phyloP scores from a whole-genome alignment of 2,888 invertebrate species.

The Sturmia bella region DNA sequence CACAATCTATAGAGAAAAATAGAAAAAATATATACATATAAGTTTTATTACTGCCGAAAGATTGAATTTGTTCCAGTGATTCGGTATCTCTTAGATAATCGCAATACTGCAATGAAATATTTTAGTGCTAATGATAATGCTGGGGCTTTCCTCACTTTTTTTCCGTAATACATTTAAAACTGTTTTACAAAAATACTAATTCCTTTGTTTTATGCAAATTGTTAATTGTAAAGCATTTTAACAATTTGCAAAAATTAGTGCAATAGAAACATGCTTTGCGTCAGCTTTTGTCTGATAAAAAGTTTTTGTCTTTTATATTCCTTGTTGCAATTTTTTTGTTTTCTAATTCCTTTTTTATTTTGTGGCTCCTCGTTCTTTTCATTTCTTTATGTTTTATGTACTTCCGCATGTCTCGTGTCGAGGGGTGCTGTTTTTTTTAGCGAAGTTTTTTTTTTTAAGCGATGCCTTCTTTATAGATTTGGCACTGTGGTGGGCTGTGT shows the following conservation, averaged over 20 bases:
- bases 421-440: constrained; percentile 10
- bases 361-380: constrained; percentile 24
- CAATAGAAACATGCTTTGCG: constrained; percentile 57
- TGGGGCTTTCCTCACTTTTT: background rate
- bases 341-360: constrained; percentile 38
- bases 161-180: background rate
- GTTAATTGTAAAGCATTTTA: background rate
- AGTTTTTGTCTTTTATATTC: constrained; percentile 27
- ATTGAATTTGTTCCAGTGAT: too few relatives aligned
- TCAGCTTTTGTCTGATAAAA: constrained; percentile 62
- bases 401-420: constrained; percentile 52
- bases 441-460: background rate
- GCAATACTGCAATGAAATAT: constrained; percentile 31
- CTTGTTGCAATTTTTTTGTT: constrained; percentile 23
- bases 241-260: constrained; percentile 12
- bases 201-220: constrained; percentile 44
- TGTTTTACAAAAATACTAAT: constrained; percentile 8
- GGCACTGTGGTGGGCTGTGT: background rate
- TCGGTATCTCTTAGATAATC: constrained; percentile 63
- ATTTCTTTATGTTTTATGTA: constrained; percentile 8
- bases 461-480: constrained; percentile 38
- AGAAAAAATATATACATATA: background rate
- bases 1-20: constrained; percentile 23
- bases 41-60: too few relatives aligned
- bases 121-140: background rate